Evolutionary conservation across 2,888 invertebrate species (phyloP).

Genomic region (Lydus trimaculatus): DNA sequence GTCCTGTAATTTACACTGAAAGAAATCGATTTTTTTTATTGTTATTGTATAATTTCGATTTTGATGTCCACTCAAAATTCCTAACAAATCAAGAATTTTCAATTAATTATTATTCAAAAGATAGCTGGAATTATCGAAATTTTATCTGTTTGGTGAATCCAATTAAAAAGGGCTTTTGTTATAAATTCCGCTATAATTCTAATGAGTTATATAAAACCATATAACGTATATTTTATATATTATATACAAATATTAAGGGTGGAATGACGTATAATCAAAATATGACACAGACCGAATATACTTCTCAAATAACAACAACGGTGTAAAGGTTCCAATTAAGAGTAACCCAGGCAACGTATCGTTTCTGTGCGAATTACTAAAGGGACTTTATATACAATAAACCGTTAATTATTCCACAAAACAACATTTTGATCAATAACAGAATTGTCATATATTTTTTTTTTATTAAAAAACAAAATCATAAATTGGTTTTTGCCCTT

Average conservation of each 20-base stretch:
- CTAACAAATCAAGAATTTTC: neutral
- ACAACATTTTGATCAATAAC: conserved; percentile 18
- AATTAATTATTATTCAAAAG: neutral
- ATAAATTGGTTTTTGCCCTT: neutral
- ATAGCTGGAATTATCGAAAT: neutral
- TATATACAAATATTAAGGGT: conserved; percentile 3
- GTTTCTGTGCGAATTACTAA: conserved; percentile 28
- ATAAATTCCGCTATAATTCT: conserved; percentile 10
- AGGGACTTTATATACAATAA: conserved; percentile 25
- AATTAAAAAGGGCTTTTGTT: conserved; percentile 22
- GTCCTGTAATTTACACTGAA: conserved; percentile 9
- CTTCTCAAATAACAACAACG: conserved; percentile 53
- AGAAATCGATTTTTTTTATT: neutral
- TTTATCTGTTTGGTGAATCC: conserved; percentile 4
- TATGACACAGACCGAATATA: conserved; percentile 46
- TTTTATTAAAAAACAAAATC: no score
- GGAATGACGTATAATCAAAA: conserved; percentile 41
- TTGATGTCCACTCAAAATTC: neutral
- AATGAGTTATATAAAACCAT: conserved; percentile 18
- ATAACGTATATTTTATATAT: neutral
- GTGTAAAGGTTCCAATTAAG: conserved; percentile 56
- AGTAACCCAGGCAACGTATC: conserved; percentile 53
- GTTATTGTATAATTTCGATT: conserved; percentile 13
- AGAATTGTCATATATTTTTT: conserved; percentile 15
- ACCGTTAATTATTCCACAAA: conserved; percentile 19